Conservation (phyloP, 2,113 vertebrate genomes). For the Campylomormyrus numenius region DNA sequence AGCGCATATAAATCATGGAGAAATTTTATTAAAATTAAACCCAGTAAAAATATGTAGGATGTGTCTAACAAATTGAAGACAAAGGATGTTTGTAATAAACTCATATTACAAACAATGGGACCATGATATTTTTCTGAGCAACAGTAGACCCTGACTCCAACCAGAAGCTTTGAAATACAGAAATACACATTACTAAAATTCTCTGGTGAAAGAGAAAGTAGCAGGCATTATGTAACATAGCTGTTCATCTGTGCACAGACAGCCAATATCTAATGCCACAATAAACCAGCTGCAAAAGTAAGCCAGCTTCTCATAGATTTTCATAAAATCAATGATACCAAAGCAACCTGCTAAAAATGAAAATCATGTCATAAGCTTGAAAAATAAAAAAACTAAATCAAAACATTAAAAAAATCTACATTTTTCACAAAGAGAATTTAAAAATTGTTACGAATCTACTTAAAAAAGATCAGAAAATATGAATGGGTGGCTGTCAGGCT, state of each 20-base stretch:
- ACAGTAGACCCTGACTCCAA: background rate
- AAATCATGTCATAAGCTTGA: background rate
- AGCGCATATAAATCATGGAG: background rate
- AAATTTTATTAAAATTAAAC: background rate
- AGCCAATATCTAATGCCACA: background rate
- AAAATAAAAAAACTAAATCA: background rate
- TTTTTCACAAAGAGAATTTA: background rate
- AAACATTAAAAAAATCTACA: background rate
- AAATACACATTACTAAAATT: background rate
- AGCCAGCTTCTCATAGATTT: background rate
- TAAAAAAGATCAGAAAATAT: background rate
- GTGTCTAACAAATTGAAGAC: background rate
- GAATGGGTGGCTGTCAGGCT: background rate
- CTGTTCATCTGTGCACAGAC: background rate
- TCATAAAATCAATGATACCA: background rate
- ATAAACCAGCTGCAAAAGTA: background rate
- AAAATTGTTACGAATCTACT: background rate
- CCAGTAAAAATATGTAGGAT: background rate
- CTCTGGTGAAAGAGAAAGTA: background rate
- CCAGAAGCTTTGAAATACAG: background rate
- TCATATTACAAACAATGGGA: background rate
- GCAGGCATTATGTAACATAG: background rate
- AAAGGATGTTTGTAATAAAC: background rate
- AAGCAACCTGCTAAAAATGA: background rate
- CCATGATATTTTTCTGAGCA: background rate